These are phyloP conservation scores for Allygus modestus DNA, from an alignment of 2,888 invertebrate species.

Conservation along the genomic window DNA sequence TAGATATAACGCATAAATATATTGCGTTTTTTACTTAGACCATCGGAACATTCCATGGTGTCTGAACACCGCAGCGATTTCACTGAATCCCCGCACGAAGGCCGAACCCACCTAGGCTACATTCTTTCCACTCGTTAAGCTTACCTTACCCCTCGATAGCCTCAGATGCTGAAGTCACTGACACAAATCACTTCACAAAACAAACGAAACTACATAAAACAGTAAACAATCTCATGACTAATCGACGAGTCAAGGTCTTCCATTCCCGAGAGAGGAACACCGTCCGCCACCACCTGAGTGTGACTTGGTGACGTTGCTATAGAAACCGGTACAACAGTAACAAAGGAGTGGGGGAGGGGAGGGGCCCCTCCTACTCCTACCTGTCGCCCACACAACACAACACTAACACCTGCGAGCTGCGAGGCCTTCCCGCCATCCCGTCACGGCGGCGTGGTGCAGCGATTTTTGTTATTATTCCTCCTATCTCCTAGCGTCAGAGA, in stretches of 20 bases:
- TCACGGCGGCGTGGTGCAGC: not conserved
- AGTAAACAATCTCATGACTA: not conserved
- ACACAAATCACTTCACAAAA: not conserved
- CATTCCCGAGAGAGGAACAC: not conserved
- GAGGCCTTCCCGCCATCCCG: not conserved
- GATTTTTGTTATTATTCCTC: not conserved
- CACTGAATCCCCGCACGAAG: not conserved
- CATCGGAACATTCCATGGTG: not conserved
- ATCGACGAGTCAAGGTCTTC: not conserved
- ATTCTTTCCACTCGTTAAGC: not conserved
- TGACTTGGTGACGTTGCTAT: slow-evolving; percentile 54
- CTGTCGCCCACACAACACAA: slow-evolving; percentile 43
- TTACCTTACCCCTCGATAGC: not conserved
- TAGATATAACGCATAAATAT: no score
- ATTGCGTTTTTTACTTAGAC: no score
- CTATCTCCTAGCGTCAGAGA: no score
- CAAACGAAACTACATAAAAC: not conserved
- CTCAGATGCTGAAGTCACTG: not conserved
- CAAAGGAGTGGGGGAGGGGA: slow-evolving; percentile 2
- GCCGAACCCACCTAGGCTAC: not conserved
- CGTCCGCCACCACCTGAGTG: slow-evolving; percentile 1
- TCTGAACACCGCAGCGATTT: no score
- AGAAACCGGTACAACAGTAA: slow-evolving; percentile 45
- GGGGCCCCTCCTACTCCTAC: slow-evolving; percentile 40
- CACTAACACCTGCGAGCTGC: slow-evolving; percentile 32